These are phyloP conservation scores for Myodes glareolus DNA, from an alignment of 2,113 vertebrate genomes.

Conservation along the genomic window DNA sequence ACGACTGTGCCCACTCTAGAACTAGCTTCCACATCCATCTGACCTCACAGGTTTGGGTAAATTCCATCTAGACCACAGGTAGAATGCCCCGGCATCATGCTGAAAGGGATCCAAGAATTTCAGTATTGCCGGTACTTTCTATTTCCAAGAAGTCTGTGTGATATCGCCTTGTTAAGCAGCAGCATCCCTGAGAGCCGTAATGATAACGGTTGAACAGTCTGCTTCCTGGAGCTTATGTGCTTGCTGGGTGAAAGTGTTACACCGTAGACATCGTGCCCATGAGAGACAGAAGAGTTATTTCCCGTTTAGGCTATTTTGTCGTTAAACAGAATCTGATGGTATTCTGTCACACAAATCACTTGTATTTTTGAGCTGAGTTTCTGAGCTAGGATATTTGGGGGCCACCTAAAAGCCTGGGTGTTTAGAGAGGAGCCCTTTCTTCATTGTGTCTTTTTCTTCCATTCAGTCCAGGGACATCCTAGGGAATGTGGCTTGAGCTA, in stretches of 20 bases:
- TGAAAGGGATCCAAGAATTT: background rate
- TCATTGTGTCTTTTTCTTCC: background rate
- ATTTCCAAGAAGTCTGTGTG: background rate
- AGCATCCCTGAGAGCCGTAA: background rate
- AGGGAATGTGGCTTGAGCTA: background rate
- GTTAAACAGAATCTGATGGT: background rate
- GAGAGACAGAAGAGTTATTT: background rate
- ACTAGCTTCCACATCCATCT: background rate
- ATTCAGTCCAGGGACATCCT: background rate
- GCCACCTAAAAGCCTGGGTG: background rate
- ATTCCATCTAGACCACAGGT: background rate
- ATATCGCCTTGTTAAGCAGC: background rate
- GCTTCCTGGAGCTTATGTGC: background rate
- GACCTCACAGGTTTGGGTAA: background rate
- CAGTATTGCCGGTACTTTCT: background rate
- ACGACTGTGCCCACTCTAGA: fast-evolving
- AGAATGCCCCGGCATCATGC: background rate
- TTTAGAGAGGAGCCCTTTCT: background rate
- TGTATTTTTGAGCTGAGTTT: constrained; percentile 2
- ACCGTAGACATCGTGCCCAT: background rate
- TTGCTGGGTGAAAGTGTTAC: background rate
- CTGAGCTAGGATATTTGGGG: background rate
- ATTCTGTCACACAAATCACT: background rate
- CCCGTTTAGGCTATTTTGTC: background rate
- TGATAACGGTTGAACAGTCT: background rate